Base-by-base conservation (phyloP, 2,888 invertebrate species). In the Onthophagus sagittarius region DNA sequence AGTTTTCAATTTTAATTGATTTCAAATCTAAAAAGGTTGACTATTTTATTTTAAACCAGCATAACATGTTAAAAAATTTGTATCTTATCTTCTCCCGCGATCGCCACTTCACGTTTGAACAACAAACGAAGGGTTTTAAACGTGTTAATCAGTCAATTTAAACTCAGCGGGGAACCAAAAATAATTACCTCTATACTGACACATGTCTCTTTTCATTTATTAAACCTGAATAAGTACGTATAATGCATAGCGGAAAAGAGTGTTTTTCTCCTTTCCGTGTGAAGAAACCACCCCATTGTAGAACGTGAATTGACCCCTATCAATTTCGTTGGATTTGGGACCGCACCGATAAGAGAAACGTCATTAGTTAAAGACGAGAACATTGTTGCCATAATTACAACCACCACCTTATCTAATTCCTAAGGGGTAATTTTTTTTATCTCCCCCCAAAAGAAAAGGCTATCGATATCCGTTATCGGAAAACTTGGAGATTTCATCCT, bases 171-270 rank as follows among this genome's bases (percentile, higher is more conserved):
- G 70, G 62, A 53, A 53, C 62, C 11, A 14, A 70, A 53, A 70
- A 70, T 70, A 70, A 70, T 70, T 70, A 70, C 70, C 70, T 23
- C 70, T 15, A 70, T 70, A 62, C n/a, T 13, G 15, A 14, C 70
- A 62, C 70, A 70, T 70, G 70, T 70, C 32, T 39, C 70, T 2
- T 53, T 70, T 70, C 13, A 39, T 7, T 11, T 7, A 7, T 9
- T 11, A 11, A 53, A 53, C 39, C 39, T 53, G 39, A 9, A 53
- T 11, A 11, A 53, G 6, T 9, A 7, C 9, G 39, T 9, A 11
- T 9, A 53, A 53, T 7, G 9, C 39, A 11, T 53, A 7, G 39
- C 23, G 23, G 23, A 23, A 23, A 23, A 23, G 39, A 7, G 39
- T 7, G 39, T 53, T 11, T 53, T 11, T 53, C 11, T 53, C 9